Evolutionary conservation across 1,140 invertebrate genomes (phyloP), one percentile per base, ranked within the genome.

Genomic region (Aricia agestis): DNA sequence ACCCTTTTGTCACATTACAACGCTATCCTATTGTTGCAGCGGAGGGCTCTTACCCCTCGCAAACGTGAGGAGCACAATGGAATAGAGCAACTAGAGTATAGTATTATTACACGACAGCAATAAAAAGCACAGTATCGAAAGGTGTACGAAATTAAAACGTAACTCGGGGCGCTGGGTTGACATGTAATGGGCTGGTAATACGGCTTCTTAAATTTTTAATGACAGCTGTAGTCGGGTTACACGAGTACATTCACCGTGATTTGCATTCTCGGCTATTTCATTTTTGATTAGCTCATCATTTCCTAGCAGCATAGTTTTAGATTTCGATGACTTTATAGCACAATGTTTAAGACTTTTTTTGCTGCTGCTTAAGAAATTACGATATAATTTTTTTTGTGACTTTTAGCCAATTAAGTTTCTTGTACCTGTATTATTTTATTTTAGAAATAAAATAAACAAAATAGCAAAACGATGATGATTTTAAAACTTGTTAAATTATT

Each of bases 41-140:
- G 74, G 72, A 83, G 82, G 78, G 78, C 80, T 70, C 75, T 76
- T 74, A 77, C 76, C 78, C 79, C 78, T 78, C 74, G 71, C 63
- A 76, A 76, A 86, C 84, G 84, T 86, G 84, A 83, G 72, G 66
- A 72, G 63, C 65, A 84, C 84, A 86, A 84, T 83, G 80, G 82
- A 77, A 79, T 77, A 66, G 75, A 68, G 69, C 74, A 75, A 81
- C 78, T 76, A 76, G 77, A 78, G 32, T 76, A 77, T 74, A 76
- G 69, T 80, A 80, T 82, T 80, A 80, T 82, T 80, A 80, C 75
- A 78, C 18, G 58, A 63, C 59, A 63, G 59, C 59, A 77, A 74
- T 79, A 78, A 78, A 80, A 75, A 74, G 76, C 72, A 74, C 72
- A 76, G 79, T 78, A 75, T 76, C 69, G 59, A 77, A 76, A 17